Evolutionary conservation across 1,140 invertebrate genomes (phyloP), one percentile per base, ranked within the genome.

Genomic region (Drosophila albomicans): DNA sequence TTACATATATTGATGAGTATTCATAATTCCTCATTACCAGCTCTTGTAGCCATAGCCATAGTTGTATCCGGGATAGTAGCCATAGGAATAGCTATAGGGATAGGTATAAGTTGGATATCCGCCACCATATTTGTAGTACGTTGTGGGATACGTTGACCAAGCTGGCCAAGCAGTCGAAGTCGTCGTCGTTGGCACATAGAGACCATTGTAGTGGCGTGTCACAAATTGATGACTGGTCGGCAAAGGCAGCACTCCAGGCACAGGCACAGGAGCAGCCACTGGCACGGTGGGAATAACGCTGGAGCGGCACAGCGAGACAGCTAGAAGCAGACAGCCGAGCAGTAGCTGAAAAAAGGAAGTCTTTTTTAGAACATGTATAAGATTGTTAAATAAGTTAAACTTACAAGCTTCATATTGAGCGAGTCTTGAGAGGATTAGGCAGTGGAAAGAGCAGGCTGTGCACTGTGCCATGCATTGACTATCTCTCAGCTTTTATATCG

Each of bases 41-140:
- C 81, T 72, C 54, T 82, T 85, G 43, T 87, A 77, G 20, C 86
- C 64, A 68, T 90, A 90, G 10, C 85, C 82, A 75, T 87, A 89
- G 46, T 52, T 68, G 49, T 84, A 81, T 35, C 45, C 25, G 43
- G 80, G 75, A 77, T 84, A 79, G 43, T 85, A 84, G 25, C 58
- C 38, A 74, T 87, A 84, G 13, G 75, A 45, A 64, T 77, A 81
- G 8, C 70, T 48, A 28, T 78, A 78, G 16, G 65, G 63, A 78
- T 85, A 81, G 6, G 49, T 51, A 6, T 70, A 79, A 25, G 28
- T 30, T 2, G 82, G 82, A 72, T 87, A 91, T 0, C 65, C 62
- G 0, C 70, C 61, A 11, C 13, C 48, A 46, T 74, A 85, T 49
- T 86, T 86, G 32, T 74, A 74, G 38, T 86, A 86, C 1, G 82